A percentile compares a stretch with the other conserved stretches of the same genome.
Evolutionary conservation across 2,888 invertebrate genomes (phyloP).

Genomic region (Holacanthella duospinosa): DNA sequence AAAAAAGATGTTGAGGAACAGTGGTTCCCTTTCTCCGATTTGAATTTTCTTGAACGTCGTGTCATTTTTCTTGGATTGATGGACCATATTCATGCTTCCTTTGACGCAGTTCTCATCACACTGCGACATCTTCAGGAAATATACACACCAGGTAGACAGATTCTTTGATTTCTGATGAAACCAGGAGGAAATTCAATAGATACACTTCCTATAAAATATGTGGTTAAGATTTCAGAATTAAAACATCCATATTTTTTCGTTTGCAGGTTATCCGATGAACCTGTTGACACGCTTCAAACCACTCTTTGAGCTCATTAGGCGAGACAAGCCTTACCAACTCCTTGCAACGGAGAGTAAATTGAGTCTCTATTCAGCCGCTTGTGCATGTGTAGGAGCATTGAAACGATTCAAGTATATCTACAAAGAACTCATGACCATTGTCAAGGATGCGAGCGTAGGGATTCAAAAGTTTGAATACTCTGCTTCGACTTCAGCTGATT

Average conservation of each 20-base stretch:
- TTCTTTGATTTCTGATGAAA: no score
- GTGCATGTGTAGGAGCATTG: neutral
- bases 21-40: conserved; percentile 21
- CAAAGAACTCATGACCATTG: neutral
- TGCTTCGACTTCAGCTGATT: neutral
- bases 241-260: no score
- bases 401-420: neutral
- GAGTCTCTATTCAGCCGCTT: neutral
- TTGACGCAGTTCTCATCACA: conserved; percentile 7
- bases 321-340: neutral
- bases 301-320: neutral
- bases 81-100: conserved; percentile 21
- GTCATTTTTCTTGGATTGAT: conserved; percentile 20
- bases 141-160: conserved; percentile 10
- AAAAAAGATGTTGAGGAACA: conserved; percentile 15
- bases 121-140: conserved; percentile 18
- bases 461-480: neutral
- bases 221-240: no score
- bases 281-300: neutral
- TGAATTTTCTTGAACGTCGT: conserved; percentile 15
- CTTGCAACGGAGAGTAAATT: neutral
- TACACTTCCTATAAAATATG: no score
- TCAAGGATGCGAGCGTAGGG: neutral
- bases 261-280: conserved; percentile 1
- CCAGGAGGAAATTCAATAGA: no score